Base-by-base conservation (phyloP, 2,888 invertebrate species). In the Leptinotarsa peninsularis region DNA sequence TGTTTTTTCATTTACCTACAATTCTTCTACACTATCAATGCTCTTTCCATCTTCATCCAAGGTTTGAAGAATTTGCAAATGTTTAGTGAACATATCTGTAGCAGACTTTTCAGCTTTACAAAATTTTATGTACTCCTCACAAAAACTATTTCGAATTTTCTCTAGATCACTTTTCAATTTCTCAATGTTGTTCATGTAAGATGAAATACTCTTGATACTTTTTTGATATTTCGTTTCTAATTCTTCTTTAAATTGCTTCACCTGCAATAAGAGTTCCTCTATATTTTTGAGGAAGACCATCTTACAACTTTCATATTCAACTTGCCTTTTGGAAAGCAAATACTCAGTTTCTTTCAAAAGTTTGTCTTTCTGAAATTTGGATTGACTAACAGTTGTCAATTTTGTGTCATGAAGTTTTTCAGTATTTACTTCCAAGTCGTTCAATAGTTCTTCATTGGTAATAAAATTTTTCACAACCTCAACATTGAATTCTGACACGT, bases 371-470 rank as follows among this genome's bases (percentile, higher is more conserved):
- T 70, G 58, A 13, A 3, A 17, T 14, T 23, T 49, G 23, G 49
- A 70, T 0, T 70, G 70, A 33, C 15, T 43, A 4, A 23, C 21
- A 49, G 70, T 21, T 23, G 27, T 15, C 1, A 58, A 58, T 58
- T 70, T 69, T 13, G 69, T 70, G 49, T 58, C 58, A 27, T 27
- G 15, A 14, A 70, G 43, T 43, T 56, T 70, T 58, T 70, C 58
- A 4, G n/a, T n/a, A 33, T 58, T 27, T n/a, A 33, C 58, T 49
- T 70, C 70, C 23, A 70, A 58, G 43, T 58, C 18, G 13, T 49
- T 70, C 49, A 70, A 5, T 7, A 54, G 58, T 4, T 70, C 43
- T 49, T 58, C 58, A 43, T 21, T 4, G 17, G 1, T 43, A n/a
- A 27, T 33, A n/a, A 63, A 43, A n/a, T 63, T 63, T 15, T 43